Percentiles rank a stretch among this genome's conserved stretches.
Conservation (phyloP, 1,140 invertebrate genomes). For the Cherax quadricarinatus region DNA sequence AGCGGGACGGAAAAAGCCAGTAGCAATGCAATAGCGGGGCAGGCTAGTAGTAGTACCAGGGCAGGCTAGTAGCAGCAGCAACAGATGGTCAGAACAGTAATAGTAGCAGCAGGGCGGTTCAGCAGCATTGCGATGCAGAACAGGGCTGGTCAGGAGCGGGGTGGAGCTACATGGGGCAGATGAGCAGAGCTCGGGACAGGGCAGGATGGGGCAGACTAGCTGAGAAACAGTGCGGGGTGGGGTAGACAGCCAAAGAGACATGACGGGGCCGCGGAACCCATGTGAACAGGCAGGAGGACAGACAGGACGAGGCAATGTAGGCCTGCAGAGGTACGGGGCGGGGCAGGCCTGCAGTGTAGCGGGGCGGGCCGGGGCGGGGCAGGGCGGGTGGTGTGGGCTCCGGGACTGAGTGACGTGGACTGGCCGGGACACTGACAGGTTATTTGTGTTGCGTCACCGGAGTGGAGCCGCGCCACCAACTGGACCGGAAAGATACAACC, state of each 20-base stretch:
- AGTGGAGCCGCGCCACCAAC: slow-evolving; percentile 35
- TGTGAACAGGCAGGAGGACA: not conserved
- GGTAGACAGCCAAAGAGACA: not conserved
- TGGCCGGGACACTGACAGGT: slow-evolving; percentile 52
- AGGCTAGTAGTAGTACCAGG: not conserved
- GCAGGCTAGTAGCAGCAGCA: not conserved
- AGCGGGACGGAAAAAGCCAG: no score
- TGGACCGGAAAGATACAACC: slow-evolving; percentile 64
- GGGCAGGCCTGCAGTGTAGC: not conserved
- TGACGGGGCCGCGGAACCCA: no score
- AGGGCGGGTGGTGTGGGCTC: not conserved
- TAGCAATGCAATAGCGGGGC: not conserved
- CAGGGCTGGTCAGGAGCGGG: not conserved
- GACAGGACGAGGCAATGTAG: not conserved
- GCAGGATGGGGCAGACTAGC: not conserved
- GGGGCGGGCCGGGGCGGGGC: not conserved
- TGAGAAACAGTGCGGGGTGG: not conserved
- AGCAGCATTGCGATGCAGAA: not conserved
- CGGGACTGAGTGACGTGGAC: slow-evolving; percentile 54
- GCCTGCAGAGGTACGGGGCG: not conserved
- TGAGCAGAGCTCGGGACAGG: not conserved
- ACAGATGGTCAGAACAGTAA: not conserved
- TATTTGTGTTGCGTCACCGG: slow-evolving; percentile 65
- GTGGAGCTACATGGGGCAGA: not conserved
- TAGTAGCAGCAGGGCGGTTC: not conserved